Base-by-base conservation (phyloP, 2,888 invertebrate genomes). In the Acronicta alni region DNA sequence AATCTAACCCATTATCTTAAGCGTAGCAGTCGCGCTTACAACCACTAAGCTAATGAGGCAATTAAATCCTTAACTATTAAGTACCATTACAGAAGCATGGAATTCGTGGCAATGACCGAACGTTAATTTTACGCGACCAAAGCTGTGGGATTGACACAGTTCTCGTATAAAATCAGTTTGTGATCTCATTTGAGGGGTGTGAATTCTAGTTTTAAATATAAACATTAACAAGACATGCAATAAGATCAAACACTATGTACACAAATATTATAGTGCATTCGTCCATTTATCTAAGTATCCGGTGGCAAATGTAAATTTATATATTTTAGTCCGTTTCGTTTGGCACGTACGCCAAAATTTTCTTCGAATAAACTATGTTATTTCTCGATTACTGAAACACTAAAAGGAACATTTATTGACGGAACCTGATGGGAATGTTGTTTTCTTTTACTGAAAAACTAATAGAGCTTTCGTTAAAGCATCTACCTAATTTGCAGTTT, bases 261-360 rank as follows among this genome's bases (percentile, higher is more conserved):
- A 35, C 54, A 64, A 71, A 72, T 62, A 70, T 69, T 55, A 44
- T 51, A 47, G 26, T 48, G 46, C 35, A 59, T 59, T 53, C 61
- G 47, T 57, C 6, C 48, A 62, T 72, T 47, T 68, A 61, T 59
- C 37, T 59, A 44, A 58, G 68, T 64, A 61, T 64, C 51, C 14
- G 42, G 39, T 30, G 18, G 53, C 18, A 41, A 48, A 17, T 41
- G 20, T 54, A 57, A 66, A 66, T n/a, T n/a, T n/a, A n/a, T 65
- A 48, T 18, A 17, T 16, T 20, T 6, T 23, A 16, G 17, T 9
- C 9, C 16, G 26, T 35, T 67, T 23, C 5, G 46, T 20, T 39
- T 39, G 14, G 38, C 67, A 67, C 67, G 67, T 60, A 67, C 17
- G 35, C 66, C 43, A 26, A 42, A 2, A 35, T 2, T 35, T 35